These are phyloP conservation scores for Kryptolebias ocellatus DNA, from an alignment of 2,797 vertebrate genomes.

Conservation along the genomic window DNA sequence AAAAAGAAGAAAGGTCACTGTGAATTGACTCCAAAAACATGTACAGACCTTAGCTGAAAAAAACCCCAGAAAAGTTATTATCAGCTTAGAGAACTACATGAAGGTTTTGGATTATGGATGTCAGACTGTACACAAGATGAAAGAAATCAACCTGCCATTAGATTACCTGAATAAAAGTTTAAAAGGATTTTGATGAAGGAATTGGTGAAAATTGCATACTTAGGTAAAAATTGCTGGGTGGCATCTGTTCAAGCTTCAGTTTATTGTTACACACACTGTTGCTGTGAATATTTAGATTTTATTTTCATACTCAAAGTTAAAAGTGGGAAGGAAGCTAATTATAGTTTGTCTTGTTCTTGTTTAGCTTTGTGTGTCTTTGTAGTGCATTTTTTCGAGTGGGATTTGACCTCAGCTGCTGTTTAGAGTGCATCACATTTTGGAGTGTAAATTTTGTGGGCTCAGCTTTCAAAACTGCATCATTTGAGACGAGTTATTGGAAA, in stretches of 20 bases:
- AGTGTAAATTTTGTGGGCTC: slow-evolving; percentile 6
- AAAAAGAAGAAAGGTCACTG: background rate
- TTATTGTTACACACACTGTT: slow-evolving; percentile 7
- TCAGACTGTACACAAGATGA: too few species aligned
- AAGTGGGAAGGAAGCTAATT: slow-evolving; percentile 1
- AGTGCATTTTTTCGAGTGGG: background rate
- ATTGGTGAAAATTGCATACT: slow-evolving; percentile 18
- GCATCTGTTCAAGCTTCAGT: slow-evolving; percentile 25
- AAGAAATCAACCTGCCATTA: too few species aligned
- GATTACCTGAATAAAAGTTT: too few species aligned
- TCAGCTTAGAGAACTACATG: slow-evolving; percentile 4
- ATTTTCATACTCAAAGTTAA: too few species aligned
- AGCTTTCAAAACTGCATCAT: slow-evolving; percentile 11
- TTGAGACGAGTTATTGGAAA: slow-evolving; percentile 34
- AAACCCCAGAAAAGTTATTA: background rate
- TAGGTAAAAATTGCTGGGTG: slow-evolving; percentile 7
- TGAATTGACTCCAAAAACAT: background rate
- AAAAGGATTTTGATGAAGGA: background rate
- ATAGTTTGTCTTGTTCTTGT: slow-evolving; percentile 7
- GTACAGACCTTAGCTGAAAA: background rate
- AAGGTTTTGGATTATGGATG: slow-evolving; percentile 2
- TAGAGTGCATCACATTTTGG: slow-evolving; percentile 12
- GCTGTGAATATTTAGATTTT: slow-evolving; percentile 20
- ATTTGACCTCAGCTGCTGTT: background rate
- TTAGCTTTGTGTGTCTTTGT: slow-evolving; percentile 21